Evolutionary conservation across 1,140 invertebrate species (phyloP).

Genomic region (Oreohelix idahoensis): DNA sequence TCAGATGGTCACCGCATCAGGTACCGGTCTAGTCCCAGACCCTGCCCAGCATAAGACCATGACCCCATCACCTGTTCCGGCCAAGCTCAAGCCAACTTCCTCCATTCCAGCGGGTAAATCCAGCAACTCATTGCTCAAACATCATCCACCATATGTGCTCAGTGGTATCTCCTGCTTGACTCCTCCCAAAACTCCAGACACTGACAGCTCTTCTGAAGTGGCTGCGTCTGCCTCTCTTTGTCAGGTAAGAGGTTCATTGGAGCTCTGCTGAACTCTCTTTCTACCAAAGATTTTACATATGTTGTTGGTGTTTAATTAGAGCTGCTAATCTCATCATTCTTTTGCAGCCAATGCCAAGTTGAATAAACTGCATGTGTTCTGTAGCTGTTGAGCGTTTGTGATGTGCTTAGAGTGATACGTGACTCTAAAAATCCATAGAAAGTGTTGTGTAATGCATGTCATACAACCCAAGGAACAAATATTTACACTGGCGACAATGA

Average conservation of each 20-base stretch:
- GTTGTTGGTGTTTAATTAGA: too few relatives aligned
- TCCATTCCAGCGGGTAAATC: background rate
- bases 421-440: too few relatives aligned
- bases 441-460: too few relatives aligned
- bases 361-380: too few relatives aligned
- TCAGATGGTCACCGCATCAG: constrained; percentile 26
- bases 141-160: background rate
- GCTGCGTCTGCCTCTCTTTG: constrained; percentile 17
- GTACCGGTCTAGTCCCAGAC: constrained; percentile 9
- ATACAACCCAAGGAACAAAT: too few relatives aligned
- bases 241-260: background rate
- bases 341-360: too few relatives aligned
- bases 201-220: constrained; percentile 17
- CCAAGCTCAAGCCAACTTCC: constrained; percentile 12
- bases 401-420: too few relatives aligned
- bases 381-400: too few relatives aligned
- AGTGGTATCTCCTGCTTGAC: constrained; percentile 35
- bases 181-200: constrained; percentile 31
- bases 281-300: too few relatives aligned
- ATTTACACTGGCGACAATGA: too few relatives aligned
- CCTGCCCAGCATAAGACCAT: constrained; percentile 14
- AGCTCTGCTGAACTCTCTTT: too few relatives aligned
- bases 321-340: too few relatives aligned
- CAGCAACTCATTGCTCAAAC: background rate
- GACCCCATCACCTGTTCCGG: constrained; percentile 13